These are phyloP conservation scores for Drosophila orosa DNA, from an alignment of 1,140 invertebrate species.

Conservation along the genomic window DNA sequence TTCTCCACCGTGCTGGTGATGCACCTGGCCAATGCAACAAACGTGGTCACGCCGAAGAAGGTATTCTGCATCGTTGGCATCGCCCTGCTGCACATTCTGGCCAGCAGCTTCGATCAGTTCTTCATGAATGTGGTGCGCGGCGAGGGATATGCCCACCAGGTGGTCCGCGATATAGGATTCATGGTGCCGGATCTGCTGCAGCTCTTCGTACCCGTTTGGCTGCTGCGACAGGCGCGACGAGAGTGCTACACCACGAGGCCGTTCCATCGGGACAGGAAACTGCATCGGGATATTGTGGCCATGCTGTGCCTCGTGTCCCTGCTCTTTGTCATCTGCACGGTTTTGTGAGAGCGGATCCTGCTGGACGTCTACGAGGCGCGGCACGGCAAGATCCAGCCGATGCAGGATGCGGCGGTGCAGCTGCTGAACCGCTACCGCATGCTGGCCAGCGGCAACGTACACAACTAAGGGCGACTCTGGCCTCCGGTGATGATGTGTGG, in stretches of 20 bases:
- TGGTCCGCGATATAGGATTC: conserved; percentile 89
- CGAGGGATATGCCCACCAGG: conserved; percentile 89
- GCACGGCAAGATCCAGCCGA: conserved; percentile 68
- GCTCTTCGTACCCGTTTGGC: conserved; percentile 86
- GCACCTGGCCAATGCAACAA: conserved; percentile 86
- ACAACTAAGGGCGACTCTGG: conserved; percentile 50
- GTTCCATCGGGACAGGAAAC: conserved; percentile 76
- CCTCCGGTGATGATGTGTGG: conserved; percentile 6
- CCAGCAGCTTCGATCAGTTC: conserved; percentile 91
- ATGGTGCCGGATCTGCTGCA: conserved; percentile 91
- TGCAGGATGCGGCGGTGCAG: conserved; percentile 63
- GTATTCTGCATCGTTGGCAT: conserved; percentile 88
- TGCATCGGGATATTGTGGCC: conserved; percentile 79
- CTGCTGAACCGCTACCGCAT: conserved; percentile 72
- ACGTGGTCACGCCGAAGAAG: conserved; percentile 87
- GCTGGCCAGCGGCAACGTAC: conserved; percentile 68
- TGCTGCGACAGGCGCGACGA: conserved; percentile 71
- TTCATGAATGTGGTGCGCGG: conserved; percentile 89
- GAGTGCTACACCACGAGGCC: conserved; percentile 76
- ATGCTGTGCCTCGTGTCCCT: conserved; percentile 81
- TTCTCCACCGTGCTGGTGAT: conserved; percentile 88
- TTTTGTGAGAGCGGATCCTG: conserved; percentile 82
- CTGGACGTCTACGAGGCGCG: conserved; percentile 67
- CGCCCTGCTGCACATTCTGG: conserved; percentile 89
- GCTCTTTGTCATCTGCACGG: conserved; percentile 79